Evolutionary conservation across 1,140 invertebrate species (phyloP).

Genomic region (Ceratina australensis): DNA sequence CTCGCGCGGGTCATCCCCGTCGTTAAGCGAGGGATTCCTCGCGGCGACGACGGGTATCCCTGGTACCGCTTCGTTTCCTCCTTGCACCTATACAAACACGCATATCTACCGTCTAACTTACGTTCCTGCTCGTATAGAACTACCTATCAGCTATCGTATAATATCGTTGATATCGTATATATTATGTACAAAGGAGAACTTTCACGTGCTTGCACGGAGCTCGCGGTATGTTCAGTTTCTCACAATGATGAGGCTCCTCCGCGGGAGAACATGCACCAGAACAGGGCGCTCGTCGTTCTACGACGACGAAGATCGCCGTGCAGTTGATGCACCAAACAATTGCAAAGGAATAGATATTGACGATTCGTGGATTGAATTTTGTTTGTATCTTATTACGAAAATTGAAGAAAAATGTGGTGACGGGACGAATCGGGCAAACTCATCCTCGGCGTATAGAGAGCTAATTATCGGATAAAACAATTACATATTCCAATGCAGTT

Average conservation of each 20-base stretch:
- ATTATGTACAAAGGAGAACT: conserved; percentile 44
- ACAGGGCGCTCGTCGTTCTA: not conserved
- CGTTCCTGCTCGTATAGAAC: conserved; percentile 9
- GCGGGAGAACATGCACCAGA: not conserved
- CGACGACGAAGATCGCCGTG: not conserved
- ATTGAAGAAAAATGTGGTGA: too few species aligned
- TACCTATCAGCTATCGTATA: conserved; percentile 22
- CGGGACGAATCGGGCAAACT: too few species aligned
- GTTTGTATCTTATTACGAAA: too few species aligned
- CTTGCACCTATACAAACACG: conserved; percentile 46
- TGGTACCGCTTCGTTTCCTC: not conserved
- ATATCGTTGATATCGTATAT: conserved; percentile 25
- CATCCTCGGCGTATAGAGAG: not conserved
- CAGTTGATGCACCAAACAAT: not conserved
- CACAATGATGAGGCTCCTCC: not conserved
- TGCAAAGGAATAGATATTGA: conserved; percentile 28
- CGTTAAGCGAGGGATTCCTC: not conserved
- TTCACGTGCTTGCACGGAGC: conserved; percentile 12
- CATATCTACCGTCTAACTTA: conserved; percentile 31
- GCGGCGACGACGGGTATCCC: not conserved
- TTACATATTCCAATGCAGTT: conserved; percentile 15
- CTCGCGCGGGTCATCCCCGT: conserved; percentile 13
- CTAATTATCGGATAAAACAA: not conserved
- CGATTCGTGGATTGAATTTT: not conserved
- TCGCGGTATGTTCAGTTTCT: not conserved